Conservation (phyloP, 2,113 vertebrate species). For the Emydura subglobosa region DNA sequence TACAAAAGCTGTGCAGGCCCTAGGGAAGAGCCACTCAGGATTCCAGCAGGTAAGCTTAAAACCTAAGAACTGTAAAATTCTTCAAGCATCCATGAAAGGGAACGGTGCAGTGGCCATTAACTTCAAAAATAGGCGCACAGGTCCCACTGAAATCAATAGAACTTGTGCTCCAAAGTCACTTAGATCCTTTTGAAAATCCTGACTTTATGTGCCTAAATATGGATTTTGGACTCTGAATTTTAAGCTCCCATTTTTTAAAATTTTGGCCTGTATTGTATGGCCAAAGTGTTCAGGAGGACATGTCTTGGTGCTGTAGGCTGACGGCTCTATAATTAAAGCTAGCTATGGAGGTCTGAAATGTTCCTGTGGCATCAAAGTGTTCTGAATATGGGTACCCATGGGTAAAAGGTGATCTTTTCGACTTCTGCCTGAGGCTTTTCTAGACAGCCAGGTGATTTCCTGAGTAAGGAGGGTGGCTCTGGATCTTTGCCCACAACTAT, state of each 20-base stretch:
- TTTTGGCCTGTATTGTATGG: background rate
- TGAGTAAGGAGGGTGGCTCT: background rate
- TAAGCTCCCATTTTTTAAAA: background rate
- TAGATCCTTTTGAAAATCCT: background rate
- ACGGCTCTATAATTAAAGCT: background rate
- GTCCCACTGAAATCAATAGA: fast-evolving
- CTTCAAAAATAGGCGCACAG: background rate
- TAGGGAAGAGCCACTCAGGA: slow-evolving; percentile 93
- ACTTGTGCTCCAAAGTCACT: background rate
- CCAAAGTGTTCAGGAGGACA: background rate
- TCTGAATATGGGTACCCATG: background rate
- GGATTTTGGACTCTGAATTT: background rate
- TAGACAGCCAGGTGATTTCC: background rate
- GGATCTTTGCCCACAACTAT: background rate
- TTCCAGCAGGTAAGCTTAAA: slow-evolving; percentile 90
- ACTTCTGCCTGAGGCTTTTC: background rate
- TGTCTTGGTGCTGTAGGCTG: background rate
- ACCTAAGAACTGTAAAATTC: background rate
- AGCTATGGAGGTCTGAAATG: background rate
- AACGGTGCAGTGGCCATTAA: background rate
- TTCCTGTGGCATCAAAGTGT: background rate
- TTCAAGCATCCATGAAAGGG: background rate
- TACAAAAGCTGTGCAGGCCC: slow-evolving; percentile 87
- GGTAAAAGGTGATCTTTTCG: background rate
- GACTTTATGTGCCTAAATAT: fast-evolving